phyloP scores from a whole-genome alignment of 2,888 invertebrate species.

The Calliphora vomitoria region DNA sequence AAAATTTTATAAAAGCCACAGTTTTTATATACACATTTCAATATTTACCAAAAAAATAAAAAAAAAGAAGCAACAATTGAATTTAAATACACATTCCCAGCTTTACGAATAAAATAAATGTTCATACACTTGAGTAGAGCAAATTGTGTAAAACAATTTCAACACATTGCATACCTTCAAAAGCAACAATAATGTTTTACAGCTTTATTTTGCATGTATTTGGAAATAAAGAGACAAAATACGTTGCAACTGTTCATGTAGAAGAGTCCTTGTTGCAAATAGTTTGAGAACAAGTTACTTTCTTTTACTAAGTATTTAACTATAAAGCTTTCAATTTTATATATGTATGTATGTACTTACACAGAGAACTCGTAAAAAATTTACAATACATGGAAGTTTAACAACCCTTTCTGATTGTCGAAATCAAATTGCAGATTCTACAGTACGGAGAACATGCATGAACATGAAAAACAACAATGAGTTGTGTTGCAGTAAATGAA shows the following conservation, averaged over 20 bases:
- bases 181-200: background rate
- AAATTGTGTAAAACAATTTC: background rate
- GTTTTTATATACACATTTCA: background rate
- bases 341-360: background rate
- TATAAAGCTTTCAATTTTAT: background rate
- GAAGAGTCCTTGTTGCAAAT: background rate
- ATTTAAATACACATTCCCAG: background rate
- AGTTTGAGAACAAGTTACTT: background rate
- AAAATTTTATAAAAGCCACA: no score
- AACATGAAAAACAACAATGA: background rate
- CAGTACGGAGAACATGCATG: background rate
- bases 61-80: background rate
- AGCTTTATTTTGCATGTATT: background rate
- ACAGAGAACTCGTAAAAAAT: background rate
- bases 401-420: constrained; percentile 1
- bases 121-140: background rate
- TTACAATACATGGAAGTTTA: background rate
- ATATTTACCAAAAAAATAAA: no score
- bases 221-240: background rate
- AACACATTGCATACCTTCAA: background rate
- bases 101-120: background rate
- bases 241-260: constrained; percentile 7
- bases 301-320: background rate
- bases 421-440: background rate
- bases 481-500: constrained; percentile 14